Conservation (phyloP, 2,797 vertebrate species). For the Nothura maculosa region DNA sequence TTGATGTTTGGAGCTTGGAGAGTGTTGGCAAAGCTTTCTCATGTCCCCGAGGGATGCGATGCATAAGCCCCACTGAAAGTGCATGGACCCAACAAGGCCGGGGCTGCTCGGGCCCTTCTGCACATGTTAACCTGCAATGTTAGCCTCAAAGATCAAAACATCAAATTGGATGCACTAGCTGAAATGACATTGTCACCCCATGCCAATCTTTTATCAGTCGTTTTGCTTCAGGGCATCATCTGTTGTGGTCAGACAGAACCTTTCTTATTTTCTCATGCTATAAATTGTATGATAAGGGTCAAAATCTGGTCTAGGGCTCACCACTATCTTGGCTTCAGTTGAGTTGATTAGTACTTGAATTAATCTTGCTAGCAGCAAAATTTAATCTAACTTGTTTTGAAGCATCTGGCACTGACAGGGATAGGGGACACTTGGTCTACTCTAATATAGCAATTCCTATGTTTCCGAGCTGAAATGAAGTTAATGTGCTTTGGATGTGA, state of each 20-base stretch:
- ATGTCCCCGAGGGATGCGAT: not conserved
- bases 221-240: conserved; percentile 26
- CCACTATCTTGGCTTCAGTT: not conserved
- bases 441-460: not conserved
- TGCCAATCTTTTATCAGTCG: conserved; percentile 36
- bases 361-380: conserved; percentile 39
- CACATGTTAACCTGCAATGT: conserved; percentile 10
- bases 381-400: not conserved
- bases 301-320: conserved; percentile 12
- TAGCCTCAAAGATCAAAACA: conserved; percentile 50
- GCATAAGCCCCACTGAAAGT: not conserved
- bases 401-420: not conserved
- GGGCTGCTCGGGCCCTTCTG: not conserved
- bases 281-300: conserved; percentile 18
- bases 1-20: not conserved
- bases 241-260: conserved; percentile 41
- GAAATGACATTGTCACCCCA: conserved; percentile 2
- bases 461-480: not conserved
- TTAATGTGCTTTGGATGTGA: not conserved
- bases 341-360: conserved; percentile 27
- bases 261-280: conserved; percentile 7
- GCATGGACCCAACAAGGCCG: fast-evolving
- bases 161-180: conserved; percentile 20
- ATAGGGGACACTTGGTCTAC: not conserved
- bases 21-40: not conserved